Evolutionary conservation across 2,797 vertebrate species (phyloP).

Genomic region (Amphiprion clarkii): DNA sequence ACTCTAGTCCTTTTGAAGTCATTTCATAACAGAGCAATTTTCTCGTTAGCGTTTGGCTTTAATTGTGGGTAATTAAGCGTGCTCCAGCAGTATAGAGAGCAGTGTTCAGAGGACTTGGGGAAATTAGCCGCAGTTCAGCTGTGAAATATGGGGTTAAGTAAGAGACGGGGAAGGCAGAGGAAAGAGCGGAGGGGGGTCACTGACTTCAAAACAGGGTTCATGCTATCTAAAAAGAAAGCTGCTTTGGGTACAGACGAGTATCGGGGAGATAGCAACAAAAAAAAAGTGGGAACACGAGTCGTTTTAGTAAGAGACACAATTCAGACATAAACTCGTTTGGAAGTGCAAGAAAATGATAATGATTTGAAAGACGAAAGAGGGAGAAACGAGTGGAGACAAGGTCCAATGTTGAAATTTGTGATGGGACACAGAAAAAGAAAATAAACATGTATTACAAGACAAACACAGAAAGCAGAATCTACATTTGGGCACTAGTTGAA

Average conservation of each 20-base stretch:
- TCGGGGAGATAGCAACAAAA: neutral
- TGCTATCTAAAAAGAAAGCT: conserved; percentile 54
- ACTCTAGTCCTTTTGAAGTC: conserved; percentile 81
- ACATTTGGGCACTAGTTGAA: neutral
- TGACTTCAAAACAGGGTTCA: conserved; percentile 74
- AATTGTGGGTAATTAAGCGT: conserved; percentile 90
- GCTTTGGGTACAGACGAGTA: conserved; percentile 45
- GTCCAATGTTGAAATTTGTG: conserved; percentile 9
- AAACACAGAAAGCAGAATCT: conserved; percentile 4
- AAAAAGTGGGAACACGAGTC: conserved; percentile 26
- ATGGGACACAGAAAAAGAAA: neutral
- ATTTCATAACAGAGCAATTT: conserved; percentile 89
- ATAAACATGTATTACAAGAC: neutral
- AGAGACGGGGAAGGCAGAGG: conserved; percentile 73
- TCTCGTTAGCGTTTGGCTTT: conserved; percentile 86
- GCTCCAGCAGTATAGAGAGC: conserved; percentile 78
- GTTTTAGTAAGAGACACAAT: conserved; percentile 41
- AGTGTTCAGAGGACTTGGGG: conserved; percentile 79
- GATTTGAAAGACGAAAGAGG: conserved; percentile 19
- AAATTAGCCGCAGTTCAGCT: conserved; percentile 88
- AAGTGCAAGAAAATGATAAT: conserved; percentile 37
- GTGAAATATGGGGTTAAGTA: conserved; percentile 89
- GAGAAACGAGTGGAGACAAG: conserved; percentile 20
- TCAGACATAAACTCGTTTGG: conserved; percentile 33
- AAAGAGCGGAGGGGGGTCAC: conserved; percentile 72